Conservation (phyloP, 1,140 invertebrate species). For the Meteorus sp. region DNA sequence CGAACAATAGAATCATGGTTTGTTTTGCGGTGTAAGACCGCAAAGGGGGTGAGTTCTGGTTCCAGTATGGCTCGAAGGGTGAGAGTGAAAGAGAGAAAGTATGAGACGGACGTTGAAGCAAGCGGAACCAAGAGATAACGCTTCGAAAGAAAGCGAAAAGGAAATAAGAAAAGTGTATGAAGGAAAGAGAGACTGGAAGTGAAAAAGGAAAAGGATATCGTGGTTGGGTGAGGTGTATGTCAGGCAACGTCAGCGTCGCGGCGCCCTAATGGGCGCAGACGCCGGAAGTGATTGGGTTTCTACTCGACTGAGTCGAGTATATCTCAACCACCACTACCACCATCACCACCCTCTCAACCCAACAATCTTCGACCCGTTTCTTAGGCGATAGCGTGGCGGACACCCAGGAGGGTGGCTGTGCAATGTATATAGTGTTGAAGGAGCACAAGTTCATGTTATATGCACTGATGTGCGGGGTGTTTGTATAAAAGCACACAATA, state of each 20-base stretch:
- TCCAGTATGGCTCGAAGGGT: slow-evolving; percentile 18
- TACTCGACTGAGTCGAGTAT: slow-evolving; percentile 58
- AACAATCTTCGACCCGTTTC: slow-evolving; percentile 30
- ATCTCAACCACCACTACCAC: no score
- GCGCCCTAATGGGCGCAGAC: slow-evolving; percentile 61
- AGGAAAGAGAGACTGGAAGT: background rate
- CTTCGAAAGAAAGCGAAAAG: slow-evolving; percentile 5
- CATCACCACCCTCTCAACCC: slow-evolving; percentile 39
- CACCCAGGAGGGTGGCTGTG: background rate
- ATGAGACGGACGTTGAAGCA: slow-evolving; percentile 30
- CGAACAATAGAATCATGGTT: slow-evolving; percentile 57
- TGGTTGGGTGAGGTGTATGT: slow-evolving; percentile 47
- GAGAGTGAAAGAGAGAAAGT: slow-evolving; percentile 15
- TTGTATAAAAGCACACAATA: slow-evolving; percentile 24
- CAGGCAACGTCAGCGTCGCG: slow-evolving; percentile 59
- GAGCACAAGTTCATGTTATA: slow-evolving; percentile 3
- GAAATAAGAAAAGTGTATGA: slow-evolving; percentile 10
- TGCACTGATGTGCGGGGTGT: background rate
- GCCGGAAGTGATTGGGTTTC: slow-evolving; percentile 63
- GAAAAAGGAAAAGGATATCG: slow-evolving; percentile 26
- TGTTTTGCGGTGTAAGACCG: slow-evolving; percentile 47
- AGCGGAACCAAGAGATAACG: slow-evolving; percentile 6
- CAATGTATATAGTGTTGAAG: background rate
- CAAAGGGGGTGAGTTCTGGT: slow-evolving; percentile 27
- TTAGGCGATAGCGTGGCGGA: background rate